A percentile compares a stretch with the other conserved stretches of the same genome.
Conservation (phyloP, 35 echinoderm and acorn worm genomes). For the Apostichopus japonicus region DNA sequence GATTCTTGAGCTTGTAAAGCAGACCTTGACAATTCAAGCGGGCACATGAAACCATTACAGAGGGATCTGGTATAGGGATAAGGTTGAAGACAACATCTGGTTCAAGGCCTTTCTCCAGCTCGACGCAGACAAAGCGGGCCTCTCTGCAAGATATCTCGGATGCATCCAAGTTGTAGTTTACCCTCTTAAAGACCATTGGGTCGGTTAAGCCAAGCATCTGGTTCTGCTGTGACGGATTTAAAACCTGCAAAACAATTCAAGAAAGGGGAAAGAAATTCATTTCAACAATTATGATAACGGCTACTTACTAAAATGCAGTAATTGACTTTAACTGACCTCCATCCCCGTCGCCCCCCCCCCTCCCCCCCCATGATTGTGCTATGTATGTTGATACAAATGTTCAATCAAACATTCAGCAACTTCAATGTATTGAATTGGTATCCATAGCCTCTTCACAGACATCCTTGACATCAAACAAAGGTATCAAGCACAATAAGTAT, state of each 20-base stretch:
- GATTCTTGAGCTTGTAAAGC: conserved; percentile 33
- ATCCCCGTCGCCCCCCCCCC: too few species aligned
- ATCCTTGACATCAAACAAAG: too few species aligned
- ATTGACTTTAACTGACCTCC: too few species aligned
- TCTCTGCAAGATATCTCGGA: conserved; percentile 52
- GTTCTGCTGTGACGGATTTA: conserved; percentile 61
- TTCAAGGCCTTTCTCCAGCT: conserved; percentile 59
- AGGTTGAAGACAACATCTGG: conserved; percentile 72
- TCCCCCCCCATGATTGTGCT: too few species aligned
- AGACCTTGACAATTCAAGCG: conserved; percentile 50
- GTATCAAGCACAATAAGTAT: too few species aligned
- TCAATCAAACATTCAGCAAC: too few species aligned
- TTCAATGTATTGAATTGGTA: too few species aligned
- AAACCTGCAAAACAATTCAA: conserved; percentile 48
- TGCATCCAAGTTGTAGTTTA: conserved; percentile 75
- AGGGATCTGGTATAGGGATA: conserved; percentile 59
- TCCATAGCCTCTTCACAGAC: too few species aligned
- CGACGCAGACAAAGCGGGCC: conserved; percentile 73
- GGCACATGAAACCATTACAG: conserved; percentile 45
- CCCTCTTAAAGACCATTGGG: conserved; percentile 59
- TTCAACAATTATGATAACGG: too few species aligned
- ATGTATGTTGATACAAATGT: too few species aligned
- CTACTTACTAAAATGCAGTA: too few species aligned
- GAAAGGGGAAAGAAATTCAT: too few species aligned
- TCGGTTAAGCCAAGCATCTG: conserved; percentile 42